Percentiles rank a stretch among this genome's conserved stretches.
Conservation (phyloP, 2,888 invertebrate species). For the Tubiluchus corallicola region DNA sequence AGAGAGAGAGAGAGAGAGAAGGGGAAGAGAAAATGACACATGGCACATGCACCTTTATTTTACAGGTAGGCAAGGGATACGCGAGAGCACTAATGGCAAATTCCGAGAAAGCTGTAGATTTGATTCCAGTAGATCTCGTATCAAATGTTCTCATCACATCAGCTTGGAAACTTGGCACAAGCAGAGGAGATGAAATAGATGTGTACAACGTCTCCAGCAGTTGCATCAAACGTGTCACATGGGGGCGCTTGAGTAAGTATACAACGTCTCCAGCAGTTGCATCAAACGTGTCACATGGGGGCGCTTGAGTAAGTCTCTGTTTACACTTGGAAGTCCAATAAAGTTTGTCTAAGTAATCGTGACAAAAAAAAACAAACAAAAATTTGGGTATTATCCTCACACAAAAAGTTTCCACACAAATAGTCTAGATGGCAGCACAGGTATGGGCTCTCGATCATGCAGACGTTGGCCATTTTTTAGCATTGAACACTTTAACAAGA, state of each 20-base stretch:
- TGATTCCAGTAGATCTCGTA: not conserved
- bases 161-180: not conserved
- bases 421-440: no score
- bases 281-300: not conserved
- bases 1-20: slow-evolving; percentile 3
- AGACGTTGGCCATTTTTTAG: no score
- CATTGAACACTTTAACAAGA: no score
- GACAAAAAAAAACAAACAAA: no score
- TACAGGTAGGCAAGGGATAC: not conserved
- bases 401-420: no score
- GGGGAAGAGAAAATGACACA: not conserved
- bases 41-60: not conserved
- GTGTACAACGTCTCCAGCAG: not conserved
- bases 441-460: no score
- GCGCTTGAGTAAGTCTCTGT: not conserved
- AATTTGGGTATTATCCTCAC: no score
- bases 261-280: not conserved
- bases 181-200: not conserved
- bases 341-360: no score
- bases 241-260: not conserved
- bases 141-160: not conserved
- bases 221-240: not conserved
- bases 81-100: not conserved
- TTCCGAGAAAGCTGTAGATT: not conserved
- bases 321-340: no score